Evolutionary conservation across 2,113 vertebrate genomes (phyloP), one percentile per base, ranked within the genome.

Genomic region (Pontoporia blainvillei): DNA sequence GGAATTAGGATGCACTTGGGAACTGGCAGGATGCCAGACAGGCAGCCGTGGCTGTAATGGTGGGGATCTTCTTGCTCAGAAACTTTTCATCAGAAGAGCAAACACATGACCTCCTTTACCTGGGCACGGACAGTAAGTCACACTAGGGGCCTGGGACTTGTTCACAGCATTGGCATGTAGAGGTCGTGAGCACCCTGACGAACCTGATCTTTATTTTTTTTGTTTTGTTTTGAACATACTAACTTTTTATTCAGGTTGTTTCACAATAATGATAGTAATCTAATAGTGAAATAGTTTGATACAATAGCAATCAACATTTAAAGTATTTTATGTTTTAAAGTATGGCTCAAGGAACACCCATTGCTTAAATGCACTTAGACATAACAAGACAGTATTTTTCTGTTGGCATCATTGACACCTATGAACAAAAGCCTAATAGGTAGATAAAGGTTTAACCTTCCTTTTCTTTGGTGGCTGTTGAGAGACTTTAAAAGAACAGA

Each of bases 281-380:
- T 98, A 97, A 90, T 87, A 96, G 61, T 96, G 95, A 98, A 97
- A 94, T 97, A 84, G 93, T 89, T 95, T 97, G 96, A 95, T 96
- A 96, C 96, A 93, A 95, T 84, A 97, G 92, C 96, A 95, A 76
- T 97, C 78, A 97, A 97, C 91, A 97, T 96, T 97, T 97, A 96
- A 95, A 96, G 97, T 94, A 96, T 94, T 96, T 97, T 92, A 97
- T 87, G 91, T 90, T 96, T 96, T 92, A 92, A 97, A 97, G 91
- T 97, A 97, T 98, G 96, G 94, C 97, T 98, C 95, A 96, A 97
- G 95, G 86, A 98, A 98, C 95, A 97, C 94, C 71, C 96, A 93
- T 97, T 92, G 93, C 79, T 98, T 96, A 97, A 96, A 97, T 97
- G 95, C 96, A 97, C 95, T 98, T 97, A 95, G 87, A 97, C 92